Evolutionary conservation across 2,888 invertebrate genomes (phyloP), one percentile per base, ranked within the genome.

Genomic region (Druceiella hillmani): DNA sequence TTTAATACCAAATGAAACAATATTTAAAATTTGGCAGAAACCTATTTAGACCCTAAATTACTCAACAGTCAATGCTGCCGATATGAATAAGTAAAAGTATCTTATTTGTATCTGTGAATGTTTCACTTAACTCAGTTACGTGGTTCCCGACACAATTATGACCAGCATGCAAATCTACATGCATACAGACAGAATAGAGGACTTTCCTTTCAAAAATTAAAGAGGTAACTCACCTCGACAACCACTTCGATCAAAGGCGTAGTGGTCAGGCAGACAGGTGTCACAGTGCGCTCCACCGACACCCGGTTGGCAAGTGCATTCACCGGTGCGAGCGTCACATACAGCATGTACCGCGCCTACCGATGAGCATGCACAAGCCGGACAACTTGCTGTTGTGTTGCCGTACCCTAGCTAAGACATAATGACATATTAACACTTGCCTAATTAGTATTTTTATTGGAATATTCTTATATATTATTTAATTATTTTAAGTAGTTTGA

Each of bases 201-300:
- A n/a, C n/a, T n/a, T n/a, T n/a, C n/a, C n/a, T n/a, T n/a, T n/a
- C n/a, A n/a, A n/a, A n/a, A n/a, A n/a, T n/a, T n/a, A n/a, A 36
- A 15, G 17, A 33, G 36, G 34, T 33, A 15, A 78, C 83, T 79
- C 56, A 87, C 86, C 76, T 55, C 63, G 57, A 54, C 87, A 87
- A 51, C 86, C 87, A 7, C 59, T 61, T 17, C 57, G 58, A 13
- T 77, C 76, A 50, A 88, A 74, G 9, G 80, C 84, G 58, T 81
- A 89, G 62, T 82, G 79, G 29, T 80, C 75, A 36, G 79, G 74
- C 37, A 79, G 74, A 54, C 90, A 90, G 34, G 64, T 66, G 54
- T 83, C 81, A 56, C 91, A 91, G 51, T 75, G 78, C 40, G 83
- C 76, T 34, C 91, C 88, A 46, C 81, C 78, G 2, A 89, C 87